These are phyloP conservation scores for Synanthedon formicaeformis DNA, from an alignment of 2,888 invertebrate species.

Conservation along the genomic window DNA sequence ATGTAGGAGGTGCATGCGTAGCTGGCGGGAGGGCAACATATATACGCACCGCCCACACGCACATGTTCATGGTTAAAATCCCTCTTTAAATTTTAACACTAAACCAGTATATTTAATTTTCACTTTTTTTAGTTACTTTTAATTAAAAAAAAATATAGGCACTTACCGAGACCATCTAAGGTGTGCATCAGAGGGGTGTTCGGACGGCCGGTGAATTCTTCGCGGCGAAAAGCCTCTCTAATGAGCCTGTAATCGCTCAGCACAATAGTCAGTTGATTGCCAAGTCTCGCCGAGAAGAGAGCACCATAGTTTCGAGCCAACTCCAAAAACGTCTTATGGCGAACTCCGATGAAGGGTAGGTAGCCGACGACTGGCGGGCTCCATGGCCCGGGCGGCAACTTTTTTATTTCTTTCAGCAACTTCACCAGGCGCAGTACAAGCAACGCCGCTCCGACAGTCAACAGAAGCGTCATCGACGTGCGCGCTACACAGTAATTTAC, in stretches of 20 bases:
- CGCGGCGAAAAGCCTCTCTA: slow-evolving; percentile 85
- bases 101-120: not conserved
- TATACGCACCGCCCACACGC: slow-evolving; percentile 33
- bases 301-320: slow-evolving; percentile 83
- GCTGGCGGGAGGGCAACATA: slow-evolving; percentile 24
- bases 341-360: slow-evolving; percentile 82
- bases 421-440: slow-evolving; percentile 57
- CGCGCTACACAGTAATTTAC: slow-evolving; percentile 50
- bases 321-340: slow-evolving; percentile 83
- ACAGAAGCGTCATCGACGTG: slow-evolving; percentile 52
- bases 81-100: too few species aligned
- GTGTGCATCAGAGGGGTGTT: slow-evolving; percentile 87
- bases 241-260: slow-evolving; percentile 89
- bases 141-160: not conserved
- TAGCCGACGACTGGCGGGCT: slow-evolving; percentile 88
- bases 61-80: slow-evolving; percentile 2
- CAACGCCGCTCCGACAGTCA: slow-evolving; percentile 58
- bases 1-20: slow-evolving; percentile 44
- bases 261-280: slow-evolving; percentile 86
- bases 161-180: slow-evolving; percentile 90
- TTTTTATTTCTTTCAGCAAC: slow-evolving; percentile 49
- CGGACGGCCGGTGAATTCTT: slow-evolving; percentile 90
- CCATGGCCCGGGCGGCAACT: slow-evolving; percentile 89
- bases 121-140: not conserved
- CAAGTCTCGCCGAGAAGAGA: slow-evolving; percentile 84